Evolutionary conservation across 2,113 vertebrate species (phyloP).

Genomic region (Eurypyga helias): DNA sequence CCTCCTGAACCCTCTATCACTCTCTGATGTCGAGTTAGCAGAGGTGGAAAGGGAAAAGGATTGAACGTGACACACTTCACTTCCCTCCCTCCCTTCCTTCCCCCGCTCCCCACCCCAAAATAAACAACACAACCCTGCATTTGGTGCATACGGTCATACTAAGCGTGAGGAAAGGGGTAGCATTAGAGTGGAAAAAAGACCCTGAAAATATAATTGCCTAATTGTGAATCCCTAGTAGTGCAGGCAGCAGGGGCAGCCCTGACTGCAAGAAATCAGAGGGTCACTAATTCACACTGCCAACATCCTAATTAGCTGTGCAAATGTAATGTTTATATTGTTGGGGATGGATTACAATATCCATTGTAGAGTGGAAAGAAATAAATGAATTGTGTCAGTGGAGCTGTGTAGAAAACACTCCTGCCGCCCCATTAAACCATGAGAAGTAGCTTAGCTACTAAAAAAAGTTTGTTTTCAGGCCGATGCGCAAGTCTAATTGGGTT

Average conservation of each 20-base stretch:
- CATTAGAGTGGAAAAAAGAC: background rate
- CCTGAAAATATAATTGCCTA: slow-evolving; percentile 37
- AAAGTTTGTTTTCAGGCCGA: slow-evolving; percentile 70
- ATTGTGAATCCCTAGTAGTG: slow-evolving; percentile 30
- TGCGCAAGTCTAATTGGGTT: slow-evolving; percentile 66
- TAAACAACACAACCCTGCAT: background rate
- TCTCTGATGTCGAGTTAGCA: background rate
- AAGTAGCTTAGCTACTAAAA: slow-evolving; percentile 65
- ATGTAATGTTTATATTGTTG: slow-evolving; percentile 60
- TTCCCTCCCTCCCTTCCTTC: background rate
- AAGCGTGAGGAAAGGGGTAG: background rate
- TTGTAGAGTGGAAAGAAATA: slow-evolving; percentile 48
- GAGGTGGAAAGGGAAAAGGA: background rate
- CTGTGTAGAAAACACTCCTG: slow-evolving; percentile 37
- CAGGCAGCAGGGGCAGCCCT: slow-evolving; percentile 40
- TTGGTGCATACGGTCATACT: background rate
- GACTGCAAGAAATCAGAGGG: slow-evolving; percentile 52
- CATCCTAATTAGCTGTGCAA: slow-evolving; percentile 68
- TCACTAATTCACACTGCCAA: slow-evolving; percentile 60
- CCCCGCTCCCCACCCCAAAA: background rate
- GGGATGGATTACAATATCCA: slow-evolving; percentile 54
- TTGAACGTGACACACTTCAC: background rate
- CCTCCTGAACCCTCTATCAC: background rate
- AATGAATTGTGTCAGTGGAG: slow-evolving; percentile 58
- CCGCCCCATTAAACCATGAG: slow-evolving; percentile 55